Conservation (phyloP, 2,888 invertebrate genomes). For the Koerneria pararmatus region DNA sequence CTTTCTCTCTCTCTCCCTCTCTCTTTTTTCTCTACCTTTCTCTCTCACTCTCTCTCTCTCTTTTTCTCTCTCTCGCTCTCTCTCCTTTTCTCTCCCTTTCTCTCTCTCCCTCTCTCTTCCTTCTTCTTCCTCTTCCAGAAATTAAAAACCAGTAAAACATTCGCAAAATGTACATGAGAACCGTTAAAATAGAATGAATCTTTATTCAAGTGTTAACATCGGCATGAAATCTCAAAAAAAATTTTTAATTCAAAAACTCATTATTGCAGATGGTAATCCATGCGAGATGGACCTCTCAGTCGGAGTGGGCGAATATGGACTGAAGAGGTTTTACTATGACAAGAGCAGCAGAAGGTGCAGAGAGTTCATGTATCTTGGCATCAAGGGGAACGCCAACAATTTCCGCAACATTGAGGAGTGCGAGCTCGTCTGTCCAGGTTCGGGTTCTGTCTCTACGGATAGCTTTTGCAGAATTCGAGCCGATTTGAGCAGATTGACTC, state of each 20-base stretch:
- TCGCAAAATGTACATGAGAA: too few species aligned
- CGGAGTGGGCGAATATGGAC: conserved; percentile 12
- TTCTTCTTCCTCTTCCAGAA: too few species aligned
- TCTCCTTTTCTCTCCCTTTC: neutral
- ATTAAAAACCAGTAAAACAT: too few species aligned
- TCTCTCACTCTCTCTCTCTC: neutral
- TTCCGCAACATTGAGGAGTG: conserved; percentile 53
- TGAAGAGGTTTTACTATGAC: conserved; percentile 19
- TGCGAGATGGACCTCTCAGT: conserved; percentile 2
- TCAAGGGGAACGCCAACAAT: conserved; percentile 57
- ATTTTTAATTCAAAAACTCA: too few species aligned
- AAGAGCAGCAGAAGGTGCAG: conserved; percentile 26
- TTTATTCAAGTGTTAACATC: too few species aligned
- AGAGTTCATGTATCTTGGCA: conserved; percentile 47
- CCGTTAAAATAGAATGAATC: too few species aligned
- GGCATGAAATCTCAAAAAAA: too few species aligned
- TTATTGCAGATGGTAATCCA: conserved; percentile 18
- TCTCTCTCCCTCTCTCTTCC: neutral
- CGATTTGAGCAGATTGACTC: too few species aligned
- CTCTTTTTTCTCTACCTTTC: neutral
- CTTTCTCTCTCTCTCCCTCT: neutral
- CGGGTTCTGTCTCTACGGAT: too few species aligned
- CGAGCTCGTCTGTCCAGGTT: conserved; percentile 53
- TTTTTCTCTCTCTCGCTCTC: neutral
- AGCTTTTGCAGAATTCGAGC: too few species aligned